Conservation (phyloP, 1,140 invertebrate species). For the Holotrichia oblita region DNA sequence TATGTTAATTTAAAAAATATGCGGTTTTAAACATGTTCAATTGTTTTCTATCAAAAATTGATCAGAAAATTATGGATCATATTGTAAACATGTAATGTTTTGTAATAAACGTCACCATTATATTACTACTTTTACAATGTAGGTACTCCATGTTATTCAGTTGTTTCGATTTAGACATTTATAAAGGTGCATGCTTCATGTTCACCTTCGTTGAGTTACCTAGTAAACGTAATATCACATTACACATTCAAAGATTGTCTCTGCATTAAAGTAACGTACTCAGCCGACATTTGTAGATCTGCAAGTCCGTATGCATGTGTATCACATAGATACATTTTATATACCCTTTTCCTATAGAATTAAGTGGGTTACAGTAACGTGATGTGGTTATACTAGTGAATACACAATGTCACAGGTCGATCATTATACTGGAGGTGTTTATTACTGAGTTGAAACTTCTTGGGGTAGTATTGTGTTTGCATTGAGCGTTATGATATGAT, state of each 20-base stretch:
- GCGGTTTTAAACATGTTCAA: too few species aligned
- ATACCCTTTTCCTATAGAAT: background rate
- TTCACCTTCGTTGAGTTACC: background rate
- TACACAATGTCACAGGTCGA: background rate
- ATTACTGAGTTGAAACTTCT: too few species aligned
- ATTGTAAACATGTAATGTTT: background rate
- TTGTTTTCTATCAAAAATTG: too few species aligned
- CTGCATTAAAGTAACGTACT: background rate
- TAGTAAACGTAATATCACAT: background rate
- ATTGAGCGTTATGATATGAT: too few species aligned
- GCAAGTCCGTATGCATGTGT: background rate
- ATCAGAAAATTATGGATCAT: too few species aligned
- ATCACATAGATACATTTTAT: background rate
- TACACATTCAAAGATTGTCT: background rate
- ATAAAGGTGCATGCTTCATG: background rate
- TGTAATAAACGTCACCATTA: background rate
- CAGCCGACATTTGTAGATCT: background rate
- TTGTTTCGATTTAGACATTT: background rate
- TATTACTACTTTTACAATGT: too few species aligned
- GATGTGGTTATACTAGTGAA: too few species aligned
- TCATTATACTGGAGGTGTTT: too few species aligned
- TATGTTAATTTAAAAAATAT: too few species aligned
- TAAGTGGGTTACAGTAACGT: background rate
- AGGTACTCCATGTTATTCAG: too few species aligned
- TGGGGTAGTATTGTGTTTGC: too few species aligned